These are phyloP conservation scores for Anabas testudineus DNA, from an alignment of 2,797 vertebrate species.

Conservation along the genomic window DNA sequence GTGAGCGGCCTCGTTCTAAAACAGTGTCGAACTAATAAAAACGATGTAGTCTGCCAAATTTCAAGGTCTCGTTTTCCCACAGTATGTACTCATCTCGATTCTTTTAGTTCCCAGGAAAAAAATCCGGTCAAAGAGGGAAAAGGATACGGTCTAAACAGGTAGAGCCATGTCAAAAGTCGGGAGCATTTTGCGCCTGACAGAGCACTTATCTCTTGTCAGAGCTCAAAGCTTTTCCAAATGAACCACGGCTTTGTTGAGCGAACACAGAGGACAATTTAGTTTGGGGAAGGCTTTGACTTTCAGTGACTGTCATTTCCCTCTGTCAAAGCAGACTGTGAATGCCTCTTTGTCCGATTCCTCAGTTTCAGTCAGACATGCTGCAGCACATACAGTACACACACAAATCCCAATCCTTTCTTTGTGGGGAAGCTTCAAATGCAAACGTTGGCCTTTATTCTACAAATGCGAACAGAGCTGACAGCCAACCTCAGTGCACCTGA, in stretches of 20 bases:
- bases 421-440: background rate
- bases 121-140: slow-evolving; percentile 33
- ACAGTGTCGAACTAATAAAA: slow-evolving; percentile 11
- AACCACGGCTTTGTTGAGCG: slow-evolving; percentile 69
- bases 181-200: slow-evolving; percentile 47
- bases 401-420: background rate
- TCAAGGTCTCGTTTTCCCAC: slow-evolving; percentile 17
- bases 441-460: background rate
- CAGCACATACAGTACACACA: background rate
- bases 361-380: slow-evolving; percentile 11
- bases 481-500: background rate
- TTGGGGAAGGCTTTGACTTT: slow-evolving; percentile 46
- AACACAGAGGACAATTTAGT: slow-evolving; percentile 50
- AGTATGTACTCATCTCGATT: slow-evolving; percentile 11
- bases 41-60: background rate
- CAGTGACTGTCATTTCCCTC: slow-evolving; percentile 61
- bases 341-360: slow-evolving; percentile 42
- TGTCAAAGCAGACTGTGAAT: slow-evolving; percentile 56
- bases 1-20: slow-evolving; percentile 6
- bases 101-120: background rate
- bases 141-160: slow-evolving; percentile 32
- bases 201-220: slow-evolving; percentile 64
- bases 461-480: background rate
- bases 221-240: slow-evolving; percentile 63
- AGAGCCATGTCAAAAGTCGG: slow-evolving; percentile 50